Evolutionary conservation across 2,113 vertebrate species (phyloP).

Genomic region (Gymnogyps californianus): DNA sequence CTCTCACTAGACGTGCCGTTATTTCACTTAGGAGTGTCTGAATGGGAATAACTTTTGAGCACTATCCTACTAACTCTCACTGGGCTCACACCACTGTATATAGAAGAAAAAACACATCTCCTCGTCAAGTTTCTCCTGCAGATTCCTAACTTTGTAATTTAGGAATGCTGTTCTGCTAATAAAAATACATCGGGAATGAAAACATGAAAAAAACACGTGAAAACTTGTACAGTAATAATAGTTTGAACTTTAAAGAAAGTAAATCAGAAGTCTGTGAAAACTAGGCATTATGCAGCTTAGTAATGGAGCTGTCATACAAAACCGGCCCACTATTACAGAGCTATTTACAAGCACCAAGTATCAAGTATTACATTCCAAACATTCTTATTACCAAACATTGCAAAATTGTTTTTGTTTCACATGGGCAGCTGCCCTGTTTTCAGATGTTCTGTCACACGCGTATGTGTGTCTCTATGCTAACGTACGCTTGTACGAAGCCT

Average conservation of each 20-base stretch:
- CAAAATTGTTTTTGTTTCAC: neutral
- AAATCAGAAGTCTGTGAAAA: neutral
- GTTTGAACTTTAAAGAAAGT: neutral
- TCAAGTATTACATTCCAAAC: neutral
- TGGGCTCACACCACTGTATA: neutral
- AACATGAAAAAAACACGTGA: neutral
- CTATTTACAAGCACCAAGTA: neutral
- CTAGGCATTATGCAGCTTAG: neutral
- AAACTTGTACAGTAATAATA: neutral
- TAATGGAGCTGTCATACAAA: neutral
- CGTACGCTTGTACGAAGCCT: neutral
- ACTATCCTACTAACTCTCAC: neutral
- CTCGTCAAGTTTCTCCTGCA: neutral
- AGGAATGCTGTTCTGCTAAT: neutral
- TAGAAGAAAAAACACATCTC: neutral
- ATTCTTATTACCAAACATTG: neutral
- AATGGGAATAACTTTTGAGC: neutral
- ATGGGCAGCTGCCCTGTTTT: neutral
- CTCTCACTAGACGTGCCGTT: neutral
- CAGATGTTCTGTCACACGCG: neutral
- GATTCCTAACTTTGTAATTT: neutral
- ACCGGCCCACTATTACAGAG: rapidly evolving
- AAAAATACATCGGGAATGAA: neutral
- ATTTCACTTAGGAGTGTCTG: neutral
- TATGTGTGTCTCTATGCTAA: rapidly evolving